phyloP scores from a whole-genome alignment of 1,140 invertebrate species.

The Maniola jurtina region DNA sequence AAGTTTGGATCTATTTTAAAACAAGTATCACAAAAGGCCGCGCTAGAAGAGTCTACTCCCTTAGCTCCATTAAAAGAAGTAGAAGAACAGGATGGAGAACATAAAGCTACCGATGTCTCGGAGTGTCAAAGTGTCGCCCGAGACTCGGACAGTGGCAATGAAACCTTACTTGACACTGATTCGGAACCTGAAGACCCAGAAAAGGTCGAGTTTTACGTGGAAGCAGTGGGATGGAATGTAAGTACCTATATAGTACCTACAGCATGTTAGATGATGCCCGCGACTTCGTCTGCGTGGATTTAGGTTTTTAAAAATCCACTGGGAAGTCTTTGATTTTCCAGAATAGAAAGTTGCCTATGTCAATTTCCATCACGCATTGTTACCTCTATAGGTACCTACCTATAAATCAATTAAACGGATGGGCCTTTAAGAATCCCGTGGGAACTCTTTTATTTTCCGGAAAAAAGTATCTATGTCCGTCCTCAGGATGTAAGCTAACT shows the following conservation, averaged over 20 bases:
- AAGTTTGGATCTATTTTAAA: constrained; percentile 86
- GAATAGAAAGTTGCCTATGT: no score
- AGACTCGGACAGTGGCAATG: constrained; percentile 79
- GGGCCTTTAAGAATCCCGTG: no score
- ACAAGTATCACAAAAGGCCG: constrained; percentile 80
- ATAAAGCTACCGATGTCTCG: constrained; percentile 58
- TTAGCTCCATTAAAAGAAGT: constrained; percentile 74
- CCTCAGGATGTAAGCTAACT: no score
- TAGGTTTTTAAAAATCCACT: no score
- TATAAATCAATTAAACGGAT: no score
- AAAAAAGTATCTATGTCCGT: no score
- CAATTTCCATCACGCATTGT: no score
- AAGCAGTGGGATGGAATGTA: constrained; percentile 85
- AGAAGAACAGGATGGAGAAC: constrained; percentile 69
- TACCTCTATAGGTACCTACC: no score
- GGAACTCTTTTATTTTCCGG: no score
- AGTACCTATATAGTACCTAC: constrained; percentile 75
- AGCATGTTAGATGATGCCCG: no score
- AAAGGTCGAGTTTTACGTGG: constrained; percentile 80
- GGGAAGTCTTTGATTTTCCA: no score
- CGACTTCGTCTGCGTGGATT: no score
- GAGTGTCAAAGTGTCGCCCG: constrained; percentile 54
- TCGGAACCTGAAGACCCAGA: constrained; percentile 78
- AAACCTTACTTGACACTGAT: constrained; percentile 76
- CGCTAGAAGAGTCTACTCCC: constrained; percentile 74